phyloP scores from a whole-genome alignment of 2,113 vertebrate species.

The Perca schrenkii region DNA sequence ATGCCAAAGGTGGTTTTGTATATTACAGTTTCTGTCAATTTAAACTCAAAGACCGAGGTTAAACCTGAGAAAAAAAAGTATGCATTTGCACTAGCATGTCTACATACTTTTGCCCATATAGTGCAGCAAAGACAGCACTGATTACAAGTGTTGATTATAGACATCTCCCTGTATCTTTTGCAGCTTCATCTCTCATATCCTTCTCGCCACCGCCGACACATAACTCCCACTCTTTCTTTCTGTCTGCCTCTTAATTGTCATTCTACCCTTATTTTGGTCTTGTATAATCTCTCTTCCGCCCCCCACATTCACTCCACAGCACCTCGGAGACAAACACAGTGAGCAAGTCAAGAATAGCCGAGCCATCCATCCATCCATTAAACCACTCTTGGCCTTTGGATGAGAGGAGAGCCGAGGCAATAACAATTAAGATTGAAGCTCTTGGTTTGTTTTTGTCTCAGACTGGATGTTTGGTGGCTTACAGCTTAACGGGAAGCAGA shows the following conservation, averaged over 20 bases:
- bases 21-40: background rate
- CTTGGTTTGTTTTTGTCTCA: slow-evolving; percentile 57
- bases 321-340: slow-evolving; percentile 54
- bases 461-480: slow-evolving; percentile 64
- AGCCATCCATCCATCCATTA: slow-evolving; percentile 59
- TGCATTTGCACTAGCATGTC: background rate
- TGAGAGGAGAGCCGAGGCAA: slow-evolving; percentile 31
- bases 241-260: slow-evolving; percentile 38
- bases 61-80: background rate
- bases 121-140: background rate
- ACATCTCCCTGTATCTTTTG: background rate
- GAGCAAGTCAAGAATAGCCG: slow-evolving; percentile 56
- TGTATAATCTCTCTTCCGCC: background rate
- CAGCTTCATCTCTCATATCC: slow-evolving; percentile 8
- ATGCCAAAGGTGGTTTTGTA: background rate
- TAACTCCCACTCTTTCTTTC: slow-evolving; percentile 34
- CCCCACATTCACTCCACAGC: slow-evolving; percentile 5
- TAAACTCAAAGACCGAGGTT: background rate
- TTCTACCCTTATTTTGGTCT: slow-evolving; percentile 7
- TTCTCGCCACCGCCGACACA: slow-evolving; percentile 1
- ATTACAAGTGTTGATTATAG: background rate
- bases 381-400: slow-evolving; percentile 54
- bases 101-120: background rate
- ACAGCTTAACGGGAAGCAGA: slow-evolving; percentile 36
- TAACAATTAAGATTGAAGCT: slow-evolving; percentile 57